Evolutionary conservation across 2,113 vertebrate species (phyloP), one percentile per base, ranked within the genome.

Genomic region (Mastomys natalensis): DNA sequence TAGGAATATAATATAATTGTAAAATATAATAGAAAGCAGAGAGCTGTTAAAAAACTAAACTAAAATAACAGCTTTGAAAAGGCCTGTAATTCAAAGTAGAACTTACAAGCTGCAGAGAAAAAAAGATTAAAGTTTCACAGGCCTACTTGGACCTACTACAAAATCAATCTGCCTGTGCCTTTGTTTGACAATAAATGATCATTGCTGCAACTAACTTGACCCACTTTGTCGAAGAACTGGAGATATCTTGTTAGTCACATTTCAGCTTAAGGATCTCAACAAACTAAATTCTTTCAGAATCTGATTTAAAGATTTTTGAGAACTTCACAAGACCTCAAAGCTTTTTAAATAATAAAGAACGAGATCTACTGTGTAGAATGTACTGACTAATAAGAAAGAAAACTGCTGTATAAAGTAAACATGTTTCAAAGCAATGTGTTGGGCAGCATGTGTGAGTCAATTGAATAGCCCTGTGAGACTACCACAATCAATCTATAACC

Each of bases 201-300:
- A 64, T 90, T 45, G 72, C 84, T 45, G 29, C n/a, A 55, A 26
- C 45, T 2, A 34, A 53, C 77, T 51, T 62, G 48, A 72, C 22
- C 37, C 9, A 48, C 34, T 74, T 93, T 74, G 15, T 70, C 78
- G 37, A 86, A 73, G 62, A 85, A 26, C 40, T 58, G 58, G 68
- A 86, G 82, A 55, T 73, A 66, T 51, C 11, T 17, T 48, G 16
- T 66, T 94, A 68, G 80, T 21, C 80, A 53, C 24, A 34, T 4
- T 90, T 53, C 31, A 87, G 19, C 40, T 95, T 43, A 45, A 87
- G 90, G 53, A 93, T 84, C 76, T 91, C n/a, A 90, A 60, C 68
- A 84, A 31, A 10, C 64, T 90, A 93, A 90, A 48, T 48, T 58
- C 5, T 48, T 82, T 29, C 87, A 86, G 21, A n/a, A 66, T 88